Evolutionary conservation across 1,140 invertebrate species (phyloP), one percentile per base, ranked within the genome.

Genomic region (Oryzaephilus surinamensis): DNA sequence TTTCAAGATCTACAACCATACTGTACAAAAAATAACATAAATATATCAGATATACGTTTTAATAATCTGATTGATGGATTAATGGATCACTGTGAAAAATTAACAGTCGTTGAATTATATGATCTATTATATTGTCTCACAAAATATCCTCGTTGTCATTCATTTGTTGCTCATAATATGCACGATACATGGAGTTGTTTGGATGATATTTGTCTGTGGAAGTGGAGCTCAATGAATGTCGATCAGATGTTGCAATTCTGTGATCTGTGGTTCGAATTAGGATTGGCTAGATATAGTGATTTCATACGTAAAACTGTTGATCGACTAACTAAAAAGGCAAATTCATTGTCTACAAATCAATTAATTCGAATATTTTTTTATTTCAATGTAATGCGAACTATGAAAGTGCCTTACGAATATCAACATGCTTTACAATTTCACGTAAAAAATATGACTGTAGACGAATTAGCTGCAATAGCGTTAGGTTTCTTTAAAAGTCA

Each of bases 401-500:
- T 58, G 3, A 39, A 55, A 6, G 51, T 70, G 11, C 60, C 66
- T 58, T 75, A 72, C 38, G 70, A 76, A 34, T 57, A 73, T 11
- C 73, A 79, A 46, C 54, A 59, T 41, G 54, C 53, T 15, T 37
- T 76, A 2, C 51, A 63, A 13, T 46, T 62, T 6, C 54, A 56
- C 36, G 34, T 72, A 3, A 33, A 67, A 7, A 46, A 69, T 4
- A 61, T 77, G 46, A 60, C 50, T 2, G 37, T 69, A 0, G 58
- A 70, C 35, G 76, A 81, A 54, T 21, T 78, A 13, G 69, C 62
- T 8, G 61, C 79, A 6, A 53, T 74, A 34, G 61, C 67, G 10
- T 66, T 77, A 59, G 71, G 69, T 0, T 79, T 73, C 50, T 77
- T 77, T 39, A 76, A 77, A 58, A 71, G 65, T 1, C 58, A 74